Evolutionary conservation across 2,113 vertebrate genomes (phyloP), one percentile per base, ranked within the genome.

Genomic region (Hippopotamus amphibius): DNA sequence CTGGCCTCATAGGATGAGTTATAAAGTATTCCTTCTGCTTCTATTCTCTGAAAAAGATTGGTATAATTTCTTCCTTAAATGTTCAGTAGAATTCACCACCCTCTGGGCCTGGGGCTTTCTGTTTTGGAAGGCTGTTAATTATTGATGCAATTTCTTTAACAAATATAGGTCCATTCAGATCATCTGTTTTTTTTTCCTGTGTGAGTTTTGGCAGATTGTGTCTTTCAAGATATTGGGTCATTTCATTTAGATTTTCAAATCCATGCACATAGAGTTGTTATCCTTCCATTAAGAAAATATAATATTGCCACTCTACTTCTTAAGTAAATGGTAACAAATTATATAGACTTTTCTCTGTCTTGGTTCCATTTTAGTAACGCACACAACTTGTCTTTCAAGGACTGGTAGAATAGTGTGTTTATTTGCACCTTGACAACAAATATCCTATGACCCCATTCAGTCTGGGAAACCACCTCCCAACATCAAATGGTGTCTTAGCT

Each of bases 261-360:
- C 33, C 91, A 43, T 79, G 69, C 46, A 17, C 0, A 50, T 30
- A 43, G 41, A 63, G 13, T 80, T 79, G 37, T 87, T 79, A 76
- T 50, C 17, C 14, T 88, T 88, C 43, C 33, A 85, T 81, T 68
- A 57, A 84, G 88, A 93, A 80, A 74, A n/a, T 63, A 24, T 82
- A 81, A 53, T 14, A 79, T 57, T 30, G n/a, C 33, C 8, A 2
- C 9, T 92, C 33, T 4, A 53, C 53, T 77, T 90, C 12, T 83
- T 86, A 92, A 50, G 57, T 68, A 88, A 33, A 71, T 94, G 63
- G 50, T 59, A 91, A 28, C 37, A 85, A 83, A 77, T 81, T 28
- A 41, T 59, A 66, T 11, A 69, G 22, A 79, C 41, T 80, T 88
- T 79, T 69, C 80, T 74, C 7, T 41, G 28, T 66, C 74, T 37